These are phyloP conservation scores for Seriola aureovittata DNA, from an alignment of 2,113 vertebrate species.

Conservation along the genomic window DNA sequence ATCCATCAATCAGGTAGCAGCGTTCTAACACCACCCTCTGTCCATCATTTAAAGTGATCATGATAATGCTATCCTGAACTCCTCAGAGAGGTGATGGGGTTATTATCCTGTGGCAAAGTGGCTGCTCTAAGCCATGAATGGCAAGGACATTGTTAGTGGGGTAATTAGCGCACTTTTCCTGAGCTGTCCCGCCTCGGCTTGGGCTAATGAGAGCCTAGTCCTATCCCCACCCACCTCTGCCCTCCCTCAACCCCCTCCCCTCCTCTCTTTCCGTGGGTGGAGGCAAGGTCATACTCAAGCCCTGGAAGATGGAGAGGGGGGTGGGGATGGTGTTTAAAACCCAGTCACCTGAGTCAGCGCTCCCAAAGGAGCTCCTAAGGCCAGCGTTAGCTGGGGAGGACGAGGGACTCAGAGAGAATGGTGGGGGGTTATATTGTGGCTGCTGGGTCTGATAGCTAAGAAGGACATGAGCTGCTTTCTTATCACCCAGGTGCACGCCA, in stretches of 20 bases:
- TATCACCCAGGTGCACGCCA: slow-evolving; percentile 73
- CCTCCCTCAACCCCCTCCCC: slow-evolving; percentile 52
- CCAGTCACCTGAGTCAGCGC: slow-evolving; percentile 88
- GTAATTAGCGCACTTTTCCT: slow-evolving; percentile 86
- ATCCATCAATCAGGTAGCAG: slow-evolving; percentile 50
- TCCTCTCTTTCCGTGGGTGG: slow-evolving; percentile 62
- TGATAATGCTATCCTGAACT: slow-evolving; percentile 80
- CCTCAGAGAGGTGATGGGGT: slow-evolving; percentile 74
- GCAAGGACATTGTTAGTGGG: slow-evolving; percentile 84
- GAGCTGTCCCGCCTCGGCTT: slow-evolving; percentile 76
- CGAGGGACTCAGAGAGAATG: slow-evolving; percentile 39
- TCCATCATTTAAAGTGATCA: slow-evolving; percentile 78
- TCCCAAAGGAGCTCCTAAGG: slow-evolving; percentile 76
- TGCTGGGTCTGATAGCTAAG: slow-evolving; percentile 73
- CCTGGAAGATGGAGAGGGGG: slow-evolving; percentile 55
- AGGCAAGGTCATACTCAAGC: slow-evolving; percentile 85
- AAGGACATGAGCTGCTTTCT: slow-evolving; percentile 81
- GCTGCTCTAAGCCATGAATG: slow-evolving; percentile 79
- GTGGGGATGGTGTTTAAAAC: slow-evolving; percentile 79
- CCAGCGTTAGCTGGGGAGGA: slow-evolving; percentile 66
- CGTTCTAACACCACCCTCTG: slow-evolving; percentile 59
- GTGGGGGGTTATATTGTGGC: slow-evolving; percentile 51
- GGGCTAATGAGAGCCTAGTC: slow-evolving; percentile 81
- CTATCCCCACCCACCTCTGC: slow-evolving; percentile 62
- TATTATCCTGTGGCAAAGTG: slow-evolving; percentile 80